Conservation (phyloP, 2,888 invertebrate species). For the Synanthedon tipuliformis region DNA sequence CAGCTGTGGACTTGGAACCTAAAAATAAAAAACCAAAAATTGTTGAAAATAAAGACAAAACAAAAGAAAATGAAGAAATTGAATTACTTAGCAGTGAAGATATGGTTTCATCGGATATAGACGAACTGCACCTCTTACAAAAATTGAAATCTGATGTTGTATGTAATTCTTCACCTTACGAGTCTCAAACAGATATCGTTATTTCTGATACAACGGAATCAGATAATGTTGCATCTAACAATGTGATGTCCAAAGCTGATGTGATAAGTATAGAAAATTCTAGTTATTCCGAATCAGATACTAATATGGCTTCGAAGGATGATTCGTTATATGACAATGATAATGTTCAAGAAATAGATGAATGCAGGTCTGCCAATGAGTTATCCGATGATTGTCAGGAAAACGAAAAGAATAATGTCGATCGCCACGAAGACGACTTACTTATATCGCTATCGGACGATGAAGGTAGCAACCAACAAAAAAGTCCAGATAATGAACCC, state of each 20-base stretch:
- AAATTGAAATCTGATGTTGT: slow-evolving; percentile 46
- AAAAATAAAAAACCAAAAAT: background rate
- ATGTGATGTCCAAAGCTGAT: slow-evolving; percentile 19
- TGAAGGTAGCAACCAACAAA: slow-evolving; percentile 12
- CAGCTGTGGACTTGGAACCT: background rate
- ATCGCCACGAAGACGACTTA: slow-evolving; percentile 23
- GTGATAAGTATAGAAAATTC: slow-evolving; percentile 61
- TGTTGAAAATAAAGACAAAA: background rate
- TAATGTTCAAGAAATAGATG: background rate
- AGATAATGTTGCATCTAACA: slow-evolving; percentile 21
- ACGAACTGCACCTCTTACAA: slow-evolving; percentile 48
- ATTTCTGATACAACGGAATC: slow-evolving; percentile 45
- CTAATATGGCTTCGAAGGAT: slow-evolving; percentile 12
- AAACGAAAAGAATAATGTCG: background rate
- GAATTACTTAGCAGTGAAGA: slow-evolving; percentile 28
- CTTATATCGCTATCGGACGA: slow-evolving; percentile 42
- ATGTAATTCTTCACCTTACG: slow-evolving; percentile 26
- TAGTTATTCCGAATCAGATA: slow-evolving; percentile 50
- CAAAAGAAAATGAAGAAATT: slow-evolving; percentile 7
- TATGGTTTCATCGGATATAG: slow-evolving; percentile 41
- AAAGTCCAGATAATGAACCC: slow-evolving; percentile 7
- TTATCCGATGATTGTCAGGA: background rate
- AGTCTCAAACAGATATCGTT: slow-evolving; percentile 41
- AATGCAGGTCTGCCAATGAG: background rate
- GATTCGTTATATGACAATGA: slow-evolving; percentile 2